Evolutionary conservation across 2,888 invertebrate species (phyloP).

Genomic region (Melinopterus prodromus): DNA sequence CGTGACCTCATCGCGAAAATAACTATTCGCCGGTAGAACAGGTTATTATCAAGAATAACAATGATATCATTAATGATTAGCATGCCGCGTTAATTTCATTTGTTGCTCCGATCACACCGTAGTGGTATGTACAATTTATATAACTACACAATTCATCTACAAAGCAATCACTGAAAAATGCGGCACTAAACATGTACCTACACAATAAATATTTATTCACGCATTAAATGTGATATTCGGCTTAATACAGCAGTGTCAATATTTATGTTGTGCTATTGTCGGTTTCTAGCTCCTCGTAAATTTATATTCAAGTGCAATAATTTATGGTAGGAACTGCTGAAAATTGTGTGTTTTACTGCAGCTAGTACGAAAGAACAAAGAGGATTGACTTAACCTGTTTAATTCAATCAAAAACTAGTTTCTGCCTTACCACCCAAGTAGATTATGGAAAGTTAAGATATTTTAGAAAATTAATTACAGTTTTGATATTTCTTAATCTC

Average conservation of each 20-base stretch:
- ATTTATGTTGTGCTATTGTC: not conserved
- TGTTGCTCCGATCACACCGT: not conserved
- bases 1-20: not conserved
- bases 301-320: too few relatives aligned
- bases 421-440: not conserved
- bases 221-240: not conserved
- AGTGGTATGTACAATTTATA: not conserved
- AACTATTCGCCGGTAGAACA: not conserved
- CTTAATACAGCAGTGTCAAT: not conserved
- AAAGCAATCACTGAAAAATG: not conserved
- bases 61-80: slow-evolving; percentile 4
- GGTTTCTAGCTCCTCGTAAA: not conserved
- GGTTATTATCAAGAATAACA: slow-evolving; percentile 4
- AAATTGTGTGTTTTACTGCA: too few relatives aligned
- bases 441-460: not conserved
- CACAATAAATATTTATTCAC: not conserved
- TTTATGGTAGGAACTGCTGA: too few relatives aligned
- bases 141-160: not conserved
- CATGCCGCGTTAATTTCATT: not conserved
- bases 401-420: too few relatives aligned
- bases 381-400: too few relatives aligned
- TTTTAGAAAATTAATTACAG: too few relatives aligned
- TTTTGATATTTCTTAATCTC: too few relatives aligned
- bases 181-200: not conserved
- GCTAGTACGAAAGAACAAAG: too few relatives aligned